These are phyloP conservation scores for Coenobita brevimanus DNA, from an alignment of 1,140 invertebrate species.

Conservation along the genomic window DNA sequence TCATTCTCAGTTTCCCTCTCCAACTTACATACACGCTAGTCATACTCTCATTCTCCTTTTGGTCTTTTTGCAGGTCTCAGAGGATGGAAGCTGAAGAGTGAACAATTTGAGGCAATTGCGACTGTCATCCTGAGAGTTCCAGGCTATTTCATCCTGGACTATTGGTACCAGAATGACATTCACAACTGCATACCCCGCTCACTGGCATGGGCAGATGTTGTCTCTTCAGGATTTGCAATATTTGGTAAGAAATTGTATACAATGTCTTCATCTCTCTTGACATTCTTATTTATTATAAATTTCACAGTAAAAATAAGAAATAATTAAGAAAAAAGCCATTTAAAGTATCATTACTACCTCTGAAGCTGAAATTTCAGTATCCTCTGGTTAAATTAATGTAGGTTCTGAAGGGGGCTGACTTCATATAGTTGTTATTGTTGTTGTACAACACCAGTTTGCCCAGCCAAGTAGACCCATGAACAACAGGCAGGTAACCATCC, in stretches of 20 bases:
- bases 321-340: no score
- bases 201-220: constrained; percentile 71
- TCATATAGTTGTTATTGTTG: not conserved
- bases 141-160: constrained; percentile 76
- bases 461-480: no score
- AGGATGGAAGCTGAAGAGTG: constrained; percentile 62
- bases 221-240: constrained; percentile 72
- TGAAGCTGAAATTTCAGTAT: not conserved
- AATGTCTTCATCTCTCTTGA: no score
- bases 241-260: constrained; percentile 70
- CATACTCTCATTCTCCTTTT: no score
- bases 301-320: no score
- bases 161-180: constrained; percentile 75
- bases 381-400: not conserved
- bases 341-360: no score
- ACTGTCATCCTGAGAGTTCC: constrained; percentile 76
- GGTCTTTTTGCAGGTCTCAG: constrained; percentile 35
- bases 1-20: no score
- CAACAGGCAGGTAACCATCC: no score
- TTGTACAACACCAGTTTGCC: no score
- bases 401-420: not conserved
- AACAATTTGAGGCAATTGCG: constrained; percentile 72
- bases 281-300: no score
- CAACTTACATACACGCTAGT: no score
- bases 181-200: constrained; percentile 71